Conservation (phyloP, 2,113 vertebrate species). For the Smithornis capensis region DNA sequence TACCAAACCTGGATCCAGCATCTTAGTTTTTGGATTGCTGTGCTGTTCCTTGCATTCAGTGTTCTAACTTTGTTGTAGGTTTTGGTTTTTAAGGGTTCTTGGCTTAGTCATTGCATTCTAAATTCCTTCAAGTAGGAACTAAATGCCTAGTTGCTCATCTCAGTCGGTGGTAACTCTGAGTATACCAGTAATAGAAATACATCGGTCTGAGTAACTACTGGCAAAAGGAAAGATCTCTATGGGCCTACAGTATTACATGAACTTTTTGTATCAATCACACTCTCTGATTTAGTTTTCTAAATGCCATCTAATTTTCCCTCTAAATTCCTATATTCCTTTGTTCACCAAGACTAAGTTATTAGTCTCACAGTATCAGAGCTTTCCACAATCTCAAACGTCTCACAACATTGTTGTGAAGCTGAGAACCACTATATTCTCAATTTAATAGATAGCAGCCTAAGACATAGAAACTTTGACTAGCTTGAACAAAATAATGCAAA, state of each 20-base stretch:
- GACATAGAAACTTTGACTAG: background rate
- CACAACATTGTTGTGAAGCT: background rate
- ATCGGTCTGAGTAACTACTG: background rate
- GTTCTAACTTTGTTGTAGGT: background rate
- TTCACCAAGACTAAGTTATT: background rate
- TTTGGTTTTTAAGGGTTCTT: background rate
- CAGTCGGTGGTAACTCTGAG: background rate
- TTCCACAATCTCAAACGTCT: background rate
- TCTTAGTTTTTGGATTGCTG: background rate
- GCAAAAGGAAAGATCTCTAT: background rate
- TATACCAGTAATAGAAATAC: background rate
- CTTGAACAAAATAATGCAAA: background rate
- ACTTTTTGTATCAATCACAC: background rate
- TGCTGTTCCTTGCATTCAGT: background rate
- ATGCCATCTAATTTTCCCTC: background rate
- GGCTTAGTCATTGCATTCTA: background rate
- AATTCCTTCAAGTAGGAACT: background rate
- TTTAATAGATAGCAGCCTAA: background rate
- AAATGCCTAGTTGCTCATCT: background rate
- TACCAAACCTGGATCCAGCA: background rate
- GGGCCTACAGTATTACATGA: fast-evolving
- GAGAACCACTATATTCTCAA: background rate
- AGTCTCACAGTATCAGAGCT: background rate
- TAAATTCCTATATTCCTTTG: background rate
- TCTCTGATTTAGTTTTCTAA: background rate